phyloP scores from a whole-genome alignment of 2,113 vertebrate genomes.

The Anser cygnoides region DNA sequence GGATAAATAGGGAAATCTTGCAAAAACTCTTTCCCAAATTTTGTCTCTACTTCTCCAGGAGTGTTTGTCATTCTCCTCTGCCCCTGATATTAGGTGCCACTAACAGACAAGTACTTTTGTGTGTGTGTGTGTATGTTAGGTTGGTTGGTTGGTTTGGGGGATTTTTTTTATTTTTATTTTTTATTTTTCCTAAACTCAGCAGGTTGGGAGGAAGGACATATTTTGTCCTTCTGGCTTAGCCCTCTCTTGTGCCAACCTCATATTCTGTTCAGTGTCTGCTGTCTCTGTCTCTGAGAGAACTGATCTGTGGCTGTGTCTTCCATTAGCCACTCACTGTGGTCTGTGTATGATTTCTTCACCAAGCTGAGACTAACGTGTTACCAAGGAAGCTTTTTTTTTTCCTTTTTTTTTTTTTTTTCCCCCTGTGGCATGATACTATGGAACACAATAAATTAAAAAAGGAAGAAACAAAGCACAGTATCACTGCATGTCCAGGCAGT shows the following conservation, averaged over 20 bases:
- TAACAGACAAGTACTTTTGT: not conserved
- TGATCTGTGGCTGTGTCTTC: not conserved
- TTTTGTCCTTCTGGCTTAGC: not conserved
- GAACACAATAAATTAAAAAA: not conserved
- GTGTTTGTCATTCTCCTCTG: not conserved
- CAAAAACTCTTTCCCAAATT: not conserved
- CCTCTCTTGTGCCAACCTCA: not conserved
- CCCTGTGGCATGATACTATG: not conserved
- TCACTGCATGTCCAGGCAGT: not conserved
- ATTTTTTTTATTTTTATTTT: not conserved
- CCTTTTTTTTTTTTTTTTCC: not conserved
- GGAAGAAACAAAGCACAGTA: not conserved
- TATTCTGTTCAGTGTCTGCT: not conserved
- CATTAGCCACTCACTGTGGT: not conserved
- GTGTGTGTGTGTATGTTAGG: not conserved
- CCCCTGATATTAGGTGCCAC: not conserved
- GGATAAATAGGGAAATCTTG: not conserved
- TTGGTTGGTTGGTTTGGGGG: too few relatives aligned
- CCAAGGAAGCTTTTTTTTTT: not conserved
- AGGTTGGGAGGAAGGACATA: not conserved
- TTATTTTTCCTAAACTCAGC: not conserved
- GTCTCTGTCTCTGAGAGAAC: not conserved
- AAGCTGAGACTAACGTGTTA: not conserved
- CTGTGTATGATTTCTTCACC: not conserved
- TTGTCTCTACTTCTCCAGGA: not conserved